Conservation (phyloP, 2,888 invertebrate genomes). For the Agrotis exclamationis region DNA sequence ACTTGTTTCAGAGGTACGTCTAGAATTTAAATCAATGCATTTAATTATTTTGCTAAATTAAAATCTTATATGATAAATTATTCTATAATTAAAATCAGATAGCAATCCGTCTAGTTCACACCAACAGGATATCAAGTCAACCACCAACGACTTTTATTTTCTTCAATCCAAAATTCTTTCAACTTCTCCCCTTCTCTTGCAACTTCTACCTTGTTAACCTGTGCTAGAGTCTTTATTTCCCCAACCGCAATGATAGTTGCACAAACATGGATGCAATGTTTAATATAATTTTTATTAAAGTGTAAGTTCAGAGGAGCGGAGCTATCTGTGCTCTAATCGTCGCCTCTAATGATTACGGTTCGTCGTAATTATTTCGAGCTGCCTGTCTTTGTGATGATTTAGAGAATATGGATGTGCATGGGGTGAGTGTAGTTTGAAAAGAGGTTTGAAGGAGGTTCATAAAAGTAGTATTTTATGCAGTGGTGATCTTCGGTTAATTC, state of each 20-base stretch:
- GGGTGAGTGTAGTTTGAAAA: slow-evolving; percentile 1
- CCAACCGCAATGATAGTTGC: slow-evolving; percentile 50
- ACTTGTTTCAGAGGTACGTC: background rate
- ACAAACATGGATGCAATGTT: slow-evolving; percentile 79
- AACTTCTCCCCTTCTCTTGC: background rate
- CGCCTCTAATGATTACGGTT: slow-evolving; percentile 86
- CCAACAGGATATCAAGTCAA: slow-evolving; percentile 31
- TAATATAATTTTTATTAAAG: slow-evolving; percentile 89
- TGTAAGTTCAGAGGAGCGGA: slow-evolving; percentile 85
- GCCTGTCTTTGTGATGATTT: slow-evolving; percentile 65
- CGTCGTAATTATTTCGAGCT: slow-evolving; percentile 89
- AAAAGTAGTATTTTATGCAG: too few species aligned
- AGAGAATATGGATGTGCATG: slow-evolving; percentile 70
- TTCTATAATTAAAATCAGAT: background rate
- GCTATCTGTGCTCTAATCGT: slow-evolving; percentile 88
- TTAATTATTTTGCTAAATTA: background rate
- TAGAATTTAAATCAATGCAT: background rate
- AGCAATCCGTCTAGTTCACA: slow-evolving; percentile 4
- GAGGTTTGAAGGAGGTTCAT: slow-evolving; percentile 24
- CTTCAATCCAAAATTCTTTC: slow-evolving; percentile 33
- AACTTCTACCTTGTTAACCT: slow-evolving; percentile 3
- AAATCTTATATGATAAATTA: background rate
- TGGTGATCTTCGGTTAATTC: background rate
- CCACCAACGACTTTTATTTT: slow-evolving; percentile 29
- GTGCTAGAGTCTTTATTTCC: slow-evolving; percentile 20